Base-by-base conservation (phyloP, 2,888 invertebrate species). In the Eurytoma californica region DNA sequence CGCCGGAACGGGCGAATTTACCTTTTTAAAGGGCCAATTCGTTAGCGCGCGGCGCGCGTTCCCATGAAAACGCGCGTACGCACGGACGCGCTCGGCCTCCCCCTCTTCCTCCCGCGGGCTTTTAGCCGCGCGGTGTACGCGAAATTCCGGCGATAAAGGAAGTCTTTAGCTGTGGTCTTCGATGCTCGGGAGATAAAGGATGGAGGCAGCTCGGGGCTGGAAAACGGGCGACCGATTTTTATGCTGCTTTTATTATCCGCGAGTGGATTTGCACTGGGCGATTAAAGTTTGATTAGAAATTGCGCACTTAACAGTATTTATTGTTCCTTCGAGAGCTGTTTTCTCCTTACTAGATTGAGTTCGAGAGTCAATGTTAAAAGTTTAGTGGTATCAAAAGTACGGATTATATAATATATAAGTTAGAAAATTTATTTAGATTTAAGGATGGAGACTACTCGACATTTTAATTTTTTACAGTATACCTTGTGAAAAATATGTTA, bases 11-110 rank as follows among this genome's bases (percentile, higher is more conserved):
- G 49, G 58, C 58, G 66, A 66, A 74, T 66, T 65, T 39, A 28
- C 70, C 66, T 72, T 72, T 72, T 72, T 67, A 30, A 66, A 72
- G 72, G 63, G 51, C 39, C 61, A 51, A 77, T 77, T 77, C 72
- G 66, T 77, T 66, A 66, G 70, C 57, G n/a, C n/a, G n/a, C n/a
- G n/a, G 39, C 18, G 14, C 30, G 16, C 30, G 30, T 63, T 63
- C 53, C 51, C 57, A 20, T 57, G 58, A n/a, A 49, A 55, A 18
- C 47, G 49, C 65, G 4, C 28, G 4, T n/a, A 28, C n/a, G 63
- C 24, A 63, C 16, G 63, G 16, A 39, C 16, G 9, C 39, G n/a
- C 30, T 63, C 39, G 30, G 30, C 30, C 4, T 30, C 30, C 4
- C 3, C 4, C 30, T 4, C 4, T 30, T 4, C 4, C 63, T 7